Conservation (phyloP, 1,140 invertebrate species). For the Chironomus striatipennis region DNA sequence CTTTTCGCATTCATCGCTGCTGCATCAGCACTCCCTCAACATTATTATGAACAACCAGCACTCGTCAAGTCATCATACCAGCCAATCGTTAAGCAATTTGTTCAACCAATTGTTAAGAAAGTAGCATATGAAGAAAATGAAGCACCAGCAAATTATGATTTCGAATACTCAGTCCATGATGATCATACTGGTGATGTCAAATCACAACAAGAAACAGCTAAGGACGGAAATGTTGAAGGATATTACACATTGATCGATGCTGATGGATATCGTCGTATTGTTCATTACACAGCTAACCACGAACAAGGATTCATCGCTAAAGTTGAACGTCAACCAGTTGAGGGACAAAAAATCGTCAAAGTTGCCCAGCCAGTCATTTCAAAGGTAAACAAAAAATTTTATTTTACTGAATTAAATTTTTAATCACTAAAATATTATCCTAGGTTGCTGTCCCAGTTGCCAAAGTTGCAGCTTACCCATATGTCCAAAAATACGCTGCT, state of each 20-base stretch:
- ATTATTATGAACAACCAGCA: slow-evolving; percentile 8
- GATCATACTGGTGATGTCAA: slow-evolving; percentile 47
- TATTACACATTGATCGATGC: slow-evolving; percentile 50
- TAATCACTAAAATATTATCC: background rate
- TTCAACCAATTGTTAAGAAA: slow-evolving; percentile 6
- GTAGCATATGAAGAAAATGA: slow-evolving; percentile 28
- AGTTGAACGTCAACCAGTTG: slow-evolving; percentile 33
- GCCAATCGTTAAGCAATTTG: background rate
- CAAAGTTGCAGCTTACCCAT: background rate
- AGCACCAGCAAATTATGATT: slow-evolving; percentile 43
- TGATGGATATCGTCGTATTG: slow-evolving; percentile 49
- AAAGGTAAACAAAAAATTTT: too few relatives aligned
- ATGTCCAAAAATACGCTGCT: slow-evolving; percentile 21
- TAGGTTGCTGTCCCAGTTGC: slow-evolving; percentile 20
- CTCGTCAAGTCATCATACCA: slow-evolving; percentile 15
- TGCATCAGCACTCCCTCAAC: background rate
- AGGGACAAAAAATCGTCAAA: slow-evolving; percentile 31
- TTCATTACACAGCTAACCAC: slow-evolving; percentile 48
- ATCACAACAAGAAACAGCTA: slow-evolving; percentile 44
- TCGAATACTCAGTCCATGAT: slow-evolving; percentile 48
- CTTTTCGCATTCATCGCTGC: background rate
- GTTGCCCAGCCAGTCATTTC: slow-evolving; percentile 42
- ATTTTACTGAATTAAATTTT: background rate
- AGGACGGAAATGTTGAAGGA: slow-evolving; percentile 46
- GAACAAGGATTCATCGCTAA: slow-evolving; percentile 36